Evolutionary conservation across 2,113 vertebrate genomes (phyloP), one percentile per base, ranked within the genome.

Genomic region (Bucco capensis): DNA sequence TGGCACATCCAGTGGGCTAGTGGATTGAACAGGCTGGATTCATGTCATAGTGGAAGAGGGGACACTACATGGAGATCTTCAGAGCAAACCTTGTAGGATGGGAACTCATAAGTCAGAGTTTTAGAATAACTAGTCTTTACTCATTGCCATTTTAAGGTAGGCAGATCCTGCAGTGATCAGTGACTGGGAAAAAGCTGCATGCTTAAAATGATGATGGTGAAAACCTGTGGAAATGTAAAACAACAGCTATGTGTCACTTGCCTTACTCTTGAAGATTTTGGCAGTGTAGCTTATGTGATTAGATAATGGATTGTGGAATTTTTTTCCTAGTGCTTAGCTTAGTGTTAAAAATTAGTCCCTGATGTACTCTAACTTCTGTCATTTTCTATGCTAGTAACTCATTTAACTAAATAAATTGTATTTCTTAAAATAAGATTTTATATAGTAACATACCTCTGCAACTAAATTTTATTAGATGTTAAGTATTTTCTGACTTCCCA

Each of bases 381-480:
- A 83, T 94, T 96, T 96, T 87, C 83, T 83, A n/a, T 85, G 83
- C 62, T 62, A 73, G 50, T 57, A 87, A 89, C 79, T 92, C 47
- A 96, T 95, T 94, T 92, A 83, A 90, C 94, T 94, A 96, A 94
- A 83, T 92, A 93, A 44, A 28, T 86, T 83, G 7, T 53, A 78
- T 77, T 93, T 83, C 49, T 93, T 94, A 85, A 96, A 90, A 91
- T 83, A 92, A 42, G 53, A 66, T 86, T 77, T 93, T 91, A 82
- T 38, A 74, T 89, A 92, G 84, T 95, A 88, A 77, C 62, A 82
- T 73, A 95, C 60, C 49, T 89, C 76, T 82, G 19, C 67, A 95
- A 73, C 88, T 95, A 76, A 80, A 92, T 96, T 95, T 96, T 94
- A 91, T 88, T 90, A 92, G 90, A 64, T 79, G 64, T 94, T 94